Evolutionary conservation across 2,888 invertebrate species (phyloP), one percentile per base, ranked within the genome.

Genomic region (Nycteola revayana): DNA sequence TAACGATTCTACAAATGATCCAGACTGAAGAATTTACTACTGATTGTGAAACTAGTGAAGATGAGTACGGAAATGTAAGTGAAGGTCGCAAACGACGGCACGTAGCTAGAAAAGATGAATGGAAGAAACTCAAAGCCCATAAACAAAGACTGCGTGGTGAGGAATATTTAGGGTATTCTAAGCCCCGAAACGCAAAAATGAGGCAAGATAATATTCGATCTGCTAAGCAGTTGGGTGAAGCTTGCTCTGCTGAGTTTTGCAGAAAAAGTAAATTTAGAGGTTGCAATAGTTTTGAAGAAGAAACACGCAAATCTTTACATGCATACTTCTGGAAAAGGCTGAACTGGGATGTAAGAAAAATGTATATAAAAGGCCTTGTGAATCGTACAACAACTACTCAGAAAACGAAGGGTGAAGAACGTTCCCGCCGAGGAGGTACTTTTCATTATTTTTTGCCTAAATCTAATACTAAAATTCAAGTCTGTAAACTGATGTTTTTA

Each of bases 301-400:
- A 49, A 18, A 32, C 18, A 17, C 33, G 51, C 2, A 14, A 37
- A 10, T 11, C 32, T 2, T 44, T 56, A 27, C 36, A 41, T 32
- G 36, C 22, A n/a, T 8, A 23, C 31, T 55, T 55, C 36, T 55
- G 48, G 49, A 41, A 50, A 35, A 39, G 32, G n/a, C 17, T 56
- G 31, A 47, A 42, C 25, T 50, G 55, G 51, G 48, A 51, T 20
- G 42, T 53, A 30, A 23, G 49, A 6, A 53, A 49, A 37, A 25
- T 49, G 9, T 49, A 42, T 29, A 34, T 55, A n/a, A 28, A 7
- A n/a, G 32, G 41, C 21, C 40, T 42, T 38, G 49, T 45, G 9
- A 44, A 25, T 31, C 48, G 51, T 10, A 44, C 40, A n/a, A 31
- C 11, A 25, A 45, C 32, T 10, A 29, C 28, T 22, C 41, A 42